phyloP scores from a whole-genome alignment of 1,140 invertebrate genomes.

The Bombus vancouverensis region DNA sequence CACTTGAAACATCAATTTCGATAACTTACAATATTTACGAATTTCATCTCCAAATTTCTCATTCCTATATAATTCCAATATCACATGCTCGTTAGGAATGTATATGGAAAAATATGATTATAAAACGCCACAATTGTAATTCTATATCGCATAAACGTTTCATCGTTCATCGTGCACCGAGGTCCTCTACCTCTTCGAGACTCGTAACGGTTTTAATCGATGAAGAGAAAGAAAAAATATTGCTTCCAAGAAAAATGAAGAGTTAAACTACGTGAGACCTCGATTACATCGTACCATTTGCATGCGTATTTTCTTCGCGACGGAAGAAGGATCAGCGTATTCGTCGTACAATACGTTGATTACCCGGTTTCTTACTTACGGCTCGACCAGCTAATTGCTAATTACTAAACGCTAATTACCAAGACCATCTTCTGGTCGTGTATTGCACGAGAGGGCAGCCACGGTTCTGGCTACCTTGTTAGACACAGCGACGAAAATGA shows the following conservation, averaged over 20 bases:
- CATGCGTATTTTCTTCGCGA: constrained; percentile 12
- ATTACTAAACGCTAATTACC: constrained; percentile 67
- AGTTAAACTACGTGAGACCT: not conserved
- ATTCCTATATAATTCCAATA: too few relatives aligned
- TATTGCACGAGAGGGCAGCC: not conserved
- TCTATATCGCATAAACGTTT: not conserved
- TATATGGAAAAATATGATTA: not conserved
- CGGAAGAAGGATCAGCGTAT: constrained; percentile 7
- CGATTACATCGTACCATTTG: constrained; percentile 6
- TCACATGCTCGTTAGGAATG: too few relatives aligned
- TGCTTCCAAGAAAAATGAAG: not conserved
- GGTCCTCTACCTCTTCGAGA: not conserved
- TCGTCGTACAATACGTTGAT: constrained; percentile 29
- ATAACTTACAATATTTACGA: too few relatives aligned
- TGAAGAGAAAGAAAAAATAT: not conserved
- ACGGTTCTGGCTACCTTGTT: constrained; percentile 49
- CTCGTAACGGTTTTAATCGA: not conserved
- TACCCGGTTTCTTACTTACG: not conserved
- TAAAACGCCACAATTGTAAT: not conserved
- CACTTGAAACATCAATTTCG: too few relatives aligned
- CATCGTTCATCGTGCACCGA: not conserved
- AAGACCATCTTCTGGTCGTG: constrained; percentile 38
- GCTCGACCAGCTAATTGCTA: constrained; percentile 62
- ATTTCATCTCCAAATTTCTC: too few relatives aligned
- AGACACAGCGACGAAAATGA: constrained; percentile 60